Conservation (phyloP, 1,140 invertebrate species). For the Meloidogyne floridensis region DNA sequence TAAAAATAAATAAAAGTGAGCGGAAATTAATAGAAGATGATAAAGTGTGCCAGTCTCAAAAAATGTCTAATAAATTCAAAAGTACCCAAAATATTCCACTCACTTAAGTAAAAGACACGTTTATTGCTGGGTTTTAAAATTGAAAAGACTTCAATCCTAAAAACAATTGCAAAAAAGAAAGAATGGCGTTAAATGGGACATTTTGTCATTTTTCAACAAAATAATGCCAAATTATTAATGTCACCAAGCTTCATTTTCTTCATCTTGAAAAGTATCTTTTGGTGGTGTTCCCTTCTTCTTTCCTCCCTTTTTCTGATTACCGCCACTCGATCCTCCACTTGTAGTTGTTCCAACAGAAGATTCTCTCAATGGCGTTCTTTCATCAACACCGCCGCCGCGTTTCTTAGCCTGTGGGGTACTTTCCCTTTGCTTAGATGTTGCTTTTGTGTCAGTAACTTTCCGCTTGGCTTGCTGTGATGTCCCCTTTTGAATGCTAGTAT, state of each 20-base stretch:
- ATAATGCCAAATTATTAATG: not conserved
- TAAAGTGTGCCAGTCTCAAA: not conserved
- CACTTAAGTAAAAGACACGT: no score
- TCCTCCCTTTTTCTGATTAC: not conserved
- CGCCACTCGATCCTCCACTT: not conserved
- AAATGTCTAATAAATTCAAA: not conserved
- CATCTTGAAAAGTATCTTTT: not conserved
- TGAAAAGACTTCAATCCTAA: no score
- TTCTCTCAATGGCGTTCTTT: constrained; percentile 4
- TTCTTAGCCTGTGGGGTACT: not conserved
- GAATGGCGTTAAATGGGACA: no score
- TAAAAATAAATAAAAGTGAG: not conserved
- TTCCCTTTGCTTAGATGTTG: not conserved
- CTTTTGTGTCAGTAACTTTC: not conserved
- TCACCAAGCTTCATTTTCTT: not conserved
- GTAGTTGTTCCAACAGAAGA: constrained; percentile 2
- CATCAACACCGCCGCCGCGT: not conserved
- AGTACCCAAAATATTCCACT: no score
- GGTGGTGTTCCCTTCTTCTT: not conserved
- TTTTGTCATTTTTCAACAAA: no score
- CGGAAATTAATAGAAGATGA: not conserved
- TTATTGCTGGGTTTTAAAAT: no score
- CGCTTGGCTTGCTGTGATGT: not conserved
- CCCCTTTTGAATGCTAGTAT: not conserved
- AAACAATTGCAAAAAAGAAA: no score